phyloP scores from a whole-genome alignment of 2,113 vertebrate genomes.

The Thoracochromis brauschi region DNA sequence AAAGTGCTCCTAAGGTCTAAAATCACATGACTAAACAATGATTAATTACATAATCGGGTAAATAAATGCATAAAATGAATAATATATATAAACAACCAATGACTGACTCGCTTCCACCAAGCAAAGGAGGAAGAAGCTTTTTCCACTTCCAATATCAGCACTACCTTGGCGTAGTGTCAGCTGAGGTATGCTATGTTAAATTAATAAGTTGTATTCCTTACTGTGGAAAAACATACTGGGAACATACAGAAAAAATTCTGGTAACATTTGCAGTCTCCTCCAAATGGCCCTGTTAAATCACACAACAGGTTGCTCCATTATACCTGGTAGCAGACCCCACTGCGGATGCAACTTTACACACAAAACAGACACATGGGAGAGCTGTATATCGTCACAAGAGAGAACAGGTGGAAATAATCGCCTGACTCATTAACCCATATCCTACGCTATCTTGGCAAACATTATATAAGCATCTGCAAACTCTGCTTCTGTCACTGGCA shows the following conservation, averaged over 20 bases:
- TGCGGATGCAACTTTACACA: neutral
- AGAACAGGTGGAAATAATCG: constrained; percentile 2
- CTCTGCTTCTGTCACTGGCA: neutral
- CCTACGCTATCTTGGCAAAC: neutral
- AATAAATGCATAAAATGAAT: neutral
- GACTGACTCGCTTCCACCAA: neutral
- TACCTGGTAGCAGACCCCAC: neutral
- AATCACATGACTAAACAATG: neutral
- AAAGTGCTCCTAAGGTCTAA: neutral
- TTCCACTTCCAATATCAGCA: neutral
- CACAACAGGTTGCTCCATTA: neutral
- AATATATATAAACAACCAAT: neutral
- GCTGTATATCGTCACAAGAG: neutral
- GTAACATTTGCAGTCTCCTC: neutral
- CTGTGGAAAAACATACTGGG: neutral
- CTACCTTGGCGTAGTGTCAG: neutral
- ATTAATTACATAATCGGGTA: neutral
- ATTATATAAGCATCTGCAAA: neutral
- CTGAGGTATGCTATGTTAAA: neutral
- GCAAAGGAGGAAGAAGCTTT: neutral
- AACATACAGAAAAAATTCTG: neutral
- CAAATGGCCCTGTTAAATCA: neutral
- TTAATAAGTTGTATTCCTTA: neutral
- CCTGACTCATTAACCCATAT: constrained; percentile 8
- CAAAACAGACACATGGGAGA: neutral